phyloP scores from a whole-genome alignment of 2,113 vertebrate genomes.

The Eptatretus burgeri region DNA sequence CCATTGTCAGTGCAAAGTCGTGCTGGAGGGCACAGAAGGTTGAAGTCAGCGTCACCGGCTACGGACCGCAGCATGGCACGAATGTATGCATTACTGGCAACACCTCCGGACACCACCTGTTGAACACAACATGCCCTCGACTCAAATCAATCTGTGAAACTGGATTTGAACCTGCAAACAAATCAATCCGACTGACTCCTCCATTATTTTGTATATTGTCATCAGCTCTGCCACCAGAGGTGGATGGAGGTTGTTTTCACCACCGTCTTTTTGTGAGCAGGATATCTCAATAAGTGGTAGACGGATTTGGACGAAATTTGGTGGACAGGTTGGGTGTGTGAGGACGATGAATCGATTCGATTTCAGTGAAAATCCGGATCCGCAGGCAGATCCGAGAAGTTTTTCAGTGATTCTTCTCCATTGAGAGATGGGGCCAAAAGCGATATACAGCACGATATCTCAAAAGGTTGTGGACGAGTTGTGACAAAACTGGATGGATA shows the following conservation, averaged over 20 bases:
- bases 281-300: too few species aligned
- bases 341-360: neutral
- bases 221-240: neutral
- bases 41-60: constrained; percentile 26
- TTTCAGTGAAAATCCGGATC: neutral
- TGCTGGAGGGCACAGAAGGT: constrained; percentile 43
- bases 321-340: too few species aligned
- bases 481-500: too few species aligned
- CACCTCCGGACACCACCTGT: constrained; percentile 68
- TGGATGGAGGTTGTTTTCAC: too few species aligned
- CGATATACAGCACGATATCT: too few species aligned
- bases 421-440: too few species aligned
- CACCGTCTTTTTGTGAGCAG: too few species aligned
- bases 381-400: neutral
- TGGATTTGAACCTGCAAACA: neutral
- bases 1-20: constrained; percentile 75
- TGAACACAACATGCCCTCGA: too few species aligned
- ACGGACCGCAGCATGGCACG: constrained; percentile 26
- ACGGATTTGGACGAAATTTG: too few species aligned
- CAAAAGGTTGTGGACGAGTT: too few species aligned
- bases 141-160: neutral
- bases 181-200: neutral
- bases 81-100: constrained; percentile 71
- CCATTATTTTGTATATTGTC: neutral
- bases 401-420: too few species aligned